phyloP scores from a whole-genome alignment of 2,797 vertebrate genomes.

The Petrocephalus schoutedeni region DNA sequence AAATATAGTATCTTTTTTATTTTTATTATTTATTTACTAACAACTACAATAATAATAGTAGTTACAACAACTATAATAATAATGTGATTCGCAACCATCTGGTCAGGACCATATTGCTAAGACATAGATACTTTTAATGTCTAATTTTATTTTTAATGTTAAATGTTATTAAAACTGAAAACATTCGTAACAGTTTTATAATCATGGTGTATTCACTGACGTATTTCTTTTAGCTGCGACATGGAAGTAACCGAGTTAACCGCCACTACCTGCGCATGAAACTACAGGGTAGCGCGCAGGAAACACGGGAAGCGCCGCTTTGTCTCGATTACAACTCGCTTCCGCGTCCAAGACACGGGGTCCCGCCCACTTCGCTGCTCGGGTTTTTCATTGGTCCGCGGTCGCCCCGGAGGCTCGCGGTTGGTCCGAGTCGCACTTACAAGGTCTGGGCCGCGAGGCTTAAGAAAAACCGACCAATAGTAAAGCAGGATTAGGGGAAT shows the following conservation, averaged over 20 bases:
- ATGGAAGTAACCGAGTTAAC: not conserved
- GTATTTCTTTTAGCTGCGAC: not conserved
- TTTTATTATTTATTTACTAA: too few species aligned
- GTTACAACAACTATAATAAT: not conserved
- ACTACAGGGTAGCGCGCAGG: not conserved
- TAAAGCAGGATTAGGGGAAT: not conserved
- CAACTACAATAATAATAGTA: not conserved
- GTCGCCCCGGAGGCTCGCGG: not conserved
- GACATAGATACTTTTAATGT: not conserved
- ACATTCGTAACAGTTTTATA: not conserved
- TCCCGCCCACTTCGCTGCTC: not conserved
- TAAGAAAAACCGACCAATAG: not conserved
- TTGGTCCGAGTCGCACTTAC: not conserved
- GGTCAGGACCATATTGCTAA: not conserved
- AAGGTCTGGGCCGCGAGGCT: not conserved
- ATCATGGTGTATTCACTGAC: not conserved
- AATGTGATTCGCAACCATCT: not conserved
- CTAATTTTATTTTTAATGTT: not conserved
- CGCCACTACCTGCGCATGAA: not conserved
- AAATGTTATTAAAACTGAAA: not conserved
- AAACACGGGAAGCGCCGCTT: not conserved
- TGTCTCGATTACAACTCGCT: not conserved
- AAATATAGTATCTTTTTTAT: not conserved
- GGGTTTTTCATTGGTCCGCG: not conserved
- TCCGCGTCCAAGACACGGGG: not conserved